Evolutionary conservation across 2,797 vertebrate genomes (phyloP), one percentile per base, ranked within the genome.

Genomic region (Streptopelia turtur): DNA sequence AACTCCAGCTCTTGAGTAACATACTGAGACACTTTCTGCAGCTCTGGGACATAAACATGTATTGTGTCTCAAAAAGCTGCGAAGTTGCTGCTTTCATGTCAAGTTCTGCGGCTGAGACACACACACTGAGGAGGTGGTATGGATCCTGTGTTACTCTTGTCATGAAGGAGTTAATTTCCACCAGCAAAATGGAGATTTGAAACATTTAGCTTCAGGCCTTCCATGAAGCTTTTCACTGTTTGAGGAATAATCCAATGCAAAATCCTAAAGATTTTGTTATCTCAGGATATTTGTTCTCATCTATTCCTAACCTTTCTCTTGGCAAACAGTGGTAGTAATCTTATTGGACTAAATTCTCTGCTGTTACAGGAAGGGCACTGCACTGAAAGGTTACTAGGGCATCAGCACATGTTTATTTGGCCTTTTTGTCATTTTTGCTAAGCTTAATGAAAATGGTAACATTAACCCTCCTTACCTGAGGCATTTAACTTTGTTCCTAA

Each of bases 371-470:
- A 72, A 61, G 63, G 39, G 52, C 66, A 45, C 69, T 70, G 16
- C 91, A 37, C 39, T 4, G 0, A 87, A 94, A 94, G 85, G 85
- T 93, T 93, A 83, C 65, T 69, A 65, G 79, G 76, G 89, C 69
- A 88, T 87, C 82, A 86, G 68, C 87, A 88, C 52, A 70, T 31
- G 56, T 60, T 69, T 47, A 90, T 94, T 88, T 91, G 80, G 76
- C 94, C 85, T 94, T 96, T 95, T 75, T 74, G 45, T 57, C 24
- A 30, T 91, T 94, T 90, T 77, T 90, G 1, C 89, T 92, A 93
- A 76, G 81, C 83, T 94, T 70, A 92, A 90, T 92, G 71, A 94
- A 95, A 97, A 97, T 66, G 74, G 80, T 63, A 95, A n/a, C 45
- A 22, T 60, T 90, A 16, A 1, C 39, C 39, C 77, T 87, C 59